Base-by-base conservation (phyloP, 2,888 invertebrate species). In the Platycnemis pennipes region DNA sequence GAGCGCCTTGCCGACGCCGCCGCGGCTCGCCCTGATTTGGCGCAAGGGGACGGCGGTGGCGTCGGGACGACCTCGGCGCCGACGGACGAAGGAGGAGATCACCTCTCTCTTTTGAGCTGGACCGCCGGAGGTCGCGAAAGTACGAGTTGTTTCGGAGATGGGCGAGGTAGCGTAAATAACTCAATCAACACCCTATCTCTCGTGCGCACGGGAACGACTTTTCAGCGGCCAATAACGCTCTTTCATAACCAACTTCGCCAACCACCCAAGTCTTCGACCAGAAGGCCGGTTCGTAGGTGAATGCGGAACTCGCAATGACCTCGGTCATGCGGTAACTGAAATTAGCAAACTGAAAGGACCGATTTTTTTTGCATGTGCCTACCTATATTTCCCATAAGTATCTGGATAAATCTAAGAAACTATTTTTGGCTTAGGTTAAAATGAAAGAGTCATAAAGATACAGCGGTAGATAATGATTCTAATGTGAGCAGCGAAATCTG, bases 161-260 rank as follows among this genome's bases (percentile, higher is more conserved):
- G 77, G 37, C 37, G 37, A 13, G 77, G 37, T 2, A 77, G 77
- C 31, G 77, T 77, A 77, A 37, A 77, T 77, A 77, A 37, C 77
- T 11, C 8, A 77, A 77, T 8, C 13, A 77, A 77, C 63, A 63
- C 8, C 37, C 37, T 37, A 11, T 49, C 11, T 26, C 31, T 37
- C 31, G 11, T 1, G 37, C 1, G 77, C 63, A 37, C 0, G 77
- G 77, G 37, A 77, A 8, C 77, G 37, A 13, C 13, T 37, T 77
- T 77, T 77, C 37, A n/a, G 13, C 77, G 31, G 77, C 31, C 77
- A 77, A 77, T 77, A 77, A 77, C 77, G 77, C 77, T 13, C 63
- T 63, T 63, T 77, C 26, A 77, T 11, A 77, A n/a, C n/a, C n/a
- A 77, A 37, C 13, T 37, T 1, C 13, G 77, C 37, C 37, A 77